These are phyloP conservation scores for Pogonus chalceus DNA, from an alignment of 1,140 invertebrate species.

Conservation along the genomic window DNA sequence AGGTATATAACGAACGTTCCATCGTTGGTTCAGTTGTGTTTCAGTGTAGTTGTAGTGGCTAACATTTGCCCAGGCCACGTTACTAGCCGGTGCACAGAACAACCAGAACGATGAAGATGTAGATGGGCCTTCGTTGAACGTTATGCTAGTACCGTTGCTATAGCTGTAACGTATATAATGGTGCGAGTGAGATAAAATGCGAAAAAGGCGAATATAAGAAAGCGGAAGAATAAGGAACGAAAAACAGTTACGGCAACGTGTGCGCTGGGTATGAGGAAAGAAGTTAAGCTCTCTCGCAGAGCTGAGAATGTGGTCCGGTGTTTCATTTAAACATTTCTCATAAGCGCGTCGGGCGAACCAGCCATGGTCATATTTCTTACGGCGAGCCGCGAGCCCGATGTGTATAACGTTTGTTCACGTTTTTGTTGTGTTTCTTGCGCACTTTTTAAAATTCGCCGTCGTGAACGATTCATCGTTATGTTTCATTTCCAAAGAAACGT, in stretches of 20 bases:
- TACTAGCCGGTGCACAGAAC: too few species aligned
- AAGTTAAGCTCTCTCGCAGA: background rate
- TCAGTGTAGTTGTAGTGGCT: background rate
- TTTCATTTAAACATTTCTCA: slow-evolving; percentile 6
- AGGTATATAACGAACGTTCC: too few species aligned
- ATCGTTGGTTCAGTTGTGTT: background rate
- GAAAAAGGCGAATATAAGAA: too few species aligned
- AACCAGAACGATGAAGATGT: too few species aligned
- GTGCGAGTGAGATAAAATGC: background rate
- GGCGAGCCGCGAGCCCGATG: background rate
- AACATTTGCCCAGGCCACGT: background rate
- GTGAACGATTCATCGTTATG: background rate
- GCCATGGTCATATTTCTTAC: background rate
- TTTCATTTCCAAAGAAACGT: background rate
- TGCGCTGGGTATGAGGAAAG: background rate
- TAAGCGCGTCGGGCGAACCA: background rate
- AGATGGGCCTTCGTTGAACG: too few species aligned
- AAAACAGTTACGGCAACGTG: background rate
- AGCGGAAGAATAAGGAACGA: background rate
- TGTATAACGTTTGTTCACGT: background rate
- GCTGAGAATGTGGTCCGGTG: background rate
- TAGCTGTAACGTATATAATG: background rate
- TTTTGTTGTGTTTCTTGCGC: background rate
- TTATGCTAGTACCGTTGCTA: background rate
- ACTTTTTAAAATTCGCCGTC: background rate